phyloP scores from a whole-genome alignment of 2,113 vertebrate species.

The Brachyhypopomus gauderio region DNA sequence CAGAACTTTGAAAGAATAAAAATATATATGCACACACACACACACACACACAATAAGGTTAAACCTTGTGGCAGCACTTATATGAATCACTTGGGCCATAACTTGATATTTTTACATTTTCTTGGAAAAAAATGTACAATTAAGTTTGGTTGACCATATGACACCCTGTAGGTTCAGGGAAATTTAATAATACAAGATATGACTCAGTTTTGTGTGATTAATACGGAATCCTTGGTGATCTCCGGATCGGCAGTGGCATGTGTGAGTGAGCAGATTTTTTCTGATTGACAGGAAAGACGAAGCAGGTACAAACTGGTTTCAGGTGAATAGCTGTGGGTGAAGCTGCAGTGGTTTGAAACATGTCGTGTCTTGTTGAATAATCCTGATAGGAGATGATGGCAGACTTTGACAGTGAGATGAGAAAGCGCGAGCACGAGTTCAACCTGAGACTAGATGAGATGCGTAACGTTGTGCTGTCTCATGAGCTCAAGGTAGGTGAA shows the following conservation, averaged over 20 bases:
- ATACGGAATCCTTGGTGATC: neutral
- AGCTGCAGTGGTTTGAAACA: neutral
- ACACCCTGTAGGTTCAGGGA: neutral
- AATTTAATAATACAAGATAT: neutral
- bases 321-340: neutral
- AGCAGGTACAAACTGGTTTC: neutral
- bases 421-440: conserved; percentile 71
- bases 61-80: no score
- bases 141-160: neutral
- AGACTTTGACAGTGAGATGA: conserved; percentile 72
- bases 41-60: no score
- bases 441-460: conserved; percentile 71
- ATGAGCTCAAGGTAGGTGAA: conserved; percentile 75
- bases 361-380: neutral
- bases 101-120: neutral
- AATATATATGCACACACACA: no score
- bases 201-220: neutral
- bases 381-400: conserved; percentile 73
- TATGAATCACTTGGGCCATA: no score
- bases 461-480: conserved; percentile 65
- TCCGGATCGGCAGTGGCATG: neutral
- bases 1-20: no score
- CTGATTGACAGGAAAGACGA: neutral
- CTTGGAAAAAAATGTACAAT: neutral
- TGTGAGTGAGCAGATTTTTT: neutral